Evolutionary conservation across 1,140 invertebrate species (phyloP).

Genomic region (Rhizoglyphus robini): DNA sequence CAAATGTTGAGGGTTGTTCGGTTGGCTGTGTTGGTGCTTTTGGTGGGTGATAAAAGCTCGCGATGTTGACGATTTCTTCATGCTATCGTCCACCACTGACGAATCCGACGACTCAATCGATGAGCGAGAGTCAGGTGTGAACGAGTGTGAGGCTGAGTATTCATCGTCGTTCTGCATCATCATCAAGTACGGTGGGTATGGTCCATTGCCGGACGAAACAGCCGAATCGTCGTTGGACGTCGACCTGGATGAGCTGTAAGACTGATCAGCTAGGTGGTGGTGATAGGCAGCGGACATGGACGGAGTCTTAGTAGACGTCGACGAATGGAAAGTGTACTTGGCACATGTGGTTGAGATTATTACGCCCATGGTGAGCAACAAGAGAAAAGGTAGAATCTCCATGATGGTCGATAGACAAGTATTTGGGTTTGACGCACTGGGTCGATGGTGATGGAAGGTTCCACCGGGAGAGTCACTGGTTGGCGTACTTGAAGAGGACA

Average conservation of each 20-base stretch:
- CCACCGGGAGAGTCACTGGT: neutral
- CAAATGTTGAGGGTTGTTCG: neutral
- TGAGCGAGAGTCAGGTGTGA: neutral
- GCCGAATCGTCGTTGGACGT: neutral
- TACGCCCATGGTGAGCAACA: constrained; percentile 16
- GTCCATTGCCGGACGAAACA: neutral
- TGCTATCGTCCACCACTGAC: too few species aligned
- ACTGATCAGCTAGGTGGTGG: too few species aligned
- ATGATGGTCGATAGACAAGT: constrained; percentile 13
- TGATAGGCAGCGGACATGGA: too few species aligned
- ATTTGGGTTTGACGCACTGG: neutral
- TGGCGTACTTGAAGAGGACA: neutral
- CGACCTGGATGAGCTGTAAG: too few species aligned
- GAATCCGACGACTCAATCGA: too few species aligned
- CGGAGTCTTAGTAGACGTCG: neutral
- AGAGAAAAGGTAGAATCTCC: constrained; percentile 17
- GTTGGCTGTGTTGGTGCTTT: neutral
- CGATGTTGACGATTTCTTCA: neutral
- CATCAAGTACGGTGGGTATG: neutral
- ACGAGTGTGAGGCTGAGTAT: neutral
- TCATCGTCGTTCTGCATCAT: constrained; percentile 14
- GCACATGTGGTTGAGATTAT: constrained; percentile 19
- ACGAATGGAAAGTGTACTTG: constrained; percentile 11
- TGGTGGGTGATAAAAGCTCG: neutral
- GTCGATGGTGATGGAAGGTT: neutral